Evolutionary conservation across 2,797 vertebrate species (phyloP).

Genomic region (Mormyrus proboscirostris): DNA sequence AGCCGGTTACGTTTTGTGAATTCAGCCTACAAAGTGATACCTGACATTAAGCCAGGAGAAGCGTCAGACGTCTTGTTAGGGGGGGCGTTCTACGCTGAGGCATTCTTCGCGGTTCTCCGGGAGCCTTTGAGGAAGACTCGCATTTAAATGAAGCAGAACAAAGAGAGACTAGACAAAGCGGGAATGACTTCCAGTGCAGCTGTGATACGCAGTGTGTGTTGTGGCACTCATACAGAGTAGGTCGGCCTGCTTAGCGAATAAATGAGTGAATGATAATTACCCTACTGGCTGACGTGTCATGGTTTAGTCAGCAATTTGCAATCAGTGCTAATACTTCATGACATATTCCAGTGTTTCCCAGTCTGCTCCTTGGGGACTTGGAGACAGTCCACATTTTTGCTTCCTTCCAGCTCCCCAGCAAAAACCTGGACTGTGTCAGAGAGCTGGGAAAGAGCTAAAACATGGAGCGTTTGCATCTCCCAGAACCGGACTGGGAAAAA

Average conservation of each 20-base stretch:
- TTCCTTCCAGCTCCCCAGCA: background rate
- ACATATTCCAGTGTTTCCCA: background rate
- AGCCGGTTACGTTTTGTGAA: constrained; percentile 24
- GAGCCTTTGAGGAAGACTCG: background rate
- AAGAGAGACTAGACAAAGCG: background rate
- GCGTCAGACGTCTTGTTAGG: background rate
- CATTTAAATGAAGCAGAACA: background rate
- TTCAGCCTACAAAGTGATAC: background rate
- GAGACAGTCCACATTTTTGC: background rate
- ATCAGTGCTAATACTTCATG: background rate
- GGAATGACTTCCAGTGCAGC: background rate
- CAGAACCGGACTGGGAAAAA: background rate
- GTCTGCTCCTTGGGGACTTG: background rate
- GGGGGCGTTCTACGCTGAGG: background rate
- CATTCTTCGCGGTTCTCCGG: background rate
- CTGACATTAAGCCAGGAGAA: constrained; percentile 36
- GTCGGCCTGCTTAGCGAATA: background rate
- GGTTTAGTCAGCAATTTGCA: background rate
- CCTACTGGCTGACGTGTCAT: background rate
- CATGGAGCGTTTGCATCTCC: background rate
- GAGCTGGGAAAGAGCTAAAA: background rate
- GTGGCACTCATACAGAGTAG: background rate
- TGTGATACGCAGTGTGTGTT: background rate
- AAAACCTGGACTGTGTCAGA: background rate
- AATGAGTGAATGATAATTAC: background rate